Base-by-base conservation (phyloP, 2,888 invertebrate genomes). In the Melanostoma scalare region DNA sequence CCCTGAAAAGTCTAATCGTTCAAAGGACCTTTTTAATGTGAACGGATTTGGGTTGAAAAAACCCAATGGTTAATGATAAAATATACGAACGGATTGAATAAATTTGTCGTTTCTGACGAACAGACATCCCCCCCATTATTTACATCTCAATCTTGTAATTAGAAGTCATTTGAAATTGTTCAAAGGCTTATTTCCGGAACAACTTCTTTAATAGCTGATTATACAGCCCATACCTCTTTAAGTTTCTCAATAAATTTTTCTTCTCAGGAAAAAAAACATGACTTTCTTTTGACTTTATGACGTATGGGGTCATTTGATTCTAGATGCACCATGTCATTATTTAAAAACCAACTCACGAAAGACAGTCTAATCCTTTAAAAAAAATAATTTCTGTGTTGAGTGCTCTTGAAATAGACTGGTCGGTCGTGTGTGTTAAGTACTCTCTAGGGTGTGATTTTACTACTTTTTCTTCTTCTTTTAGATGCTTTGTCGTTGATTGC, bases 321-420 rank as follows among this genome's bases (percentile, higher is more conserved):
- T 63, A 46, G 53, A 42, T 67, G 46, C 52, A 65, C 44, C 35
- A 35, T 46, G 52, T 69, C 65, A 50, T 65, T 65, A 42, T 65
- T 46, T 42, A 30, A 3, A 74, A 55, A 20, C 33, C 44, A 63
- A 52, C 33, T 52, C 52, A 60, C 31, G 56, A 30, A 46, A 10
- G n/a, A 55, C 36, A 31, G 68, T 53, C 61, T 77, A 77, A 77
- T 77, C 71, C 77, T 77, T 77, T 71, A 55, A 10, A 53, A 31
- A 46, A 6, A 74, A 48, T 35, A n/a, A 67, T 53, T 72, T 68
- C 68, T 60, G 61, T 61, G 53, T 48, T 55, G 68, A 67, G 56
- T 61, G 68, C 50, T 79, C 79, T 68, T 68, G 68, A 79, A 74
- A 79, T 79, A 79, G 79, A 79, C 69, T 74, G 79, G 74, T 79